Base-by-base conservation (phyloP, 2,888 invertebrate species). In the Tanaodytes sp. region DNA sequence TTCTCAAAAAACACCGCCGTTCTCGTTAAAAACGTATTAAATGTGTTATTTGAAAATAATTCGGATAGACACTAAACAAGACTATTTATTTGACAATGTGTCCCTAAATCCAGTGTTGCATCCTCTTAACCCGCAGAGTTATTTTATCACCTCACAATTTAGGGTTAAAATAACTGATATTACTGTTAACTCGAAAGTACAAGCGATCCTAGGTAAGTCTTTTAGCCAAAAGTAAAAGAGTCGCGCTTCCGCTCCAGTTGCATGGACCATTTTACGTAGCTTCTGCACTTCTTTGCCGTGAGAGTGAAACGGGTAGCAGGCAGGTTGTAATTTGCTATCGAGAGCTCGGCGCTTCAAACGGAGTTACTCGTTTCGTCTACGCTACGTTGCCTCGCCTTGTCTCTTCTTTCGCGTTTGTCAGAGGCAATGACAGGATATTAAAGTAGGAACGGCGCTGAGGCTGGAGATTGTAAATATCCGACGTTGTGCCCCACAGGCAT, bases 371-470 rank as follows among this genome's bases (percentile, higher is more conserved):
- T 40, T 46, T 48, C 39, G 46, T 40, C 37, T 39, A 12, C 31
- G 1, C 36, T 57, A 12, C 37, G 14, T 37, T 43, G 23, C 23
- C 40, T 46, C 12, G 15, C 9, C 43, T 37, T 39, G 70, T 69
- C 73, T 74, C 69, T 68, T 42, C 57, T 75, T 76, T 75, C 69
- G 57, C 77, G 78, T 79, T 80, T 79, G 77, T 77, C 79, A 67
- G 67, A 72, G 74, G 74, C 79, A 78, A 79, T 79, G 81, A 79
- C 81, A 81, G 80, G 81, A 81, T 81, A 81, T 81, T 81, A 80
- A 81, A 81, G 80, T 80, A 79, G 79, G 74, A 77, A 75, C 74
- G 75, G 77, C 72, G 19, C 8, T 5, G 37, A 27, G 33, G 30
- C 33, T 48, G 33, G 18, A 19, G 51, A 51, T 36, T 37, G 36